Evolutionary conservation across 2,888 invertebrate genomes (phyloP).

Genomic region (Papilio demoleus): DNA sequence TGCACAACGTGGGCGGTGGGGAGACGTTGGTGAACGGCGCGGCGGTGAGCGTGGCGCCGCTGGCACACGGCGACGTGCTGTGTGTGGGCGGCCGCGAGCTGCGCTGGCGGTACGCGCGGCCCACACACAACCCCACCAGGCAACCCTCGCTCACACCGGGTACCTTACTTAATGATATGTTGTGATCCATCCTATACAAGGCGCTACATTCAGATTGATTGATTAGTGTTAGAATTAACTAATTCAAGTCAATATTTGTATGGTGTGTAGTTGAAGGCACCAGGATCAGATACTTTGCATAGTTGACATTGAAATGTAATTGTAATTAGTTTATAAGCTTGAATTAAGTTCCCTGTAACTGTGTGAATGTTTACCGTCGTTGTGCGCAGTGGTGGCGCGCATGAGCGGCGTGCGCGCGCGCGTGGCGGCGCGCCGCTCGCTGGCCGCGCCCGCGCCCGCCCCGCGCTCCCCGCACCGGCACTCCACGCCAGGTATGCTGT

Average conservation of each 20-base stretch:
- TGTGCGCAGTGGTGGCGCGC: too few species aligned
- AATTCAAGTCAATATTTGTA: too few species aligned
- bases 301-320: too few species aligned
- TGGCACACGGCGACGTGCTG: conserved; percentile 73
- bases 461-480: conserved; percentile 51
- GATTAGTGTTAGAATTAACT: not conserved
- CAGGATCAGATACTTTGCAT: too few species aligned
- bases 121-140: conserved; percentile 40
- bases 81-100: conserved; percentile 64
- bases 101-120: conserved; percentile 73
- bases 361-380: too few species aligned
- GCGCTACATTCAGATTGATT: not conserved
- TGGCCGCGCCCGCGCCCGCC: conserved; percentile 44
- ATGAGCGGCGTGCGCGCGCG: conserved; percentile 40
- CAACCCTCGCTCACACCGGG: conserved; percentile 48
- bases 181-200: not conserved
- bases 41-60: conserved; percentile 67
- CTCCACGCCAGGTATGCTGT: conserved; percentile 40
- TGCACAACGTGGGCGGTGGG: conserved; percentile 70
- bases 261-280: too few species aligned
- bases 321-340: too few species aligned
- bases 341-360: too few species aligned
- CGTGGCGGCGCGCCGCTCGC: conserved; percentile 44
- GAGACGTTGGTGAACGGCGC: conserved; percentile 72
- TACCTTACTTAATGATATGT: not conserved